Conservation (phyloP, 1,140 invertebrate genomes). For the Rhopalosiphum maidis region DNA sequence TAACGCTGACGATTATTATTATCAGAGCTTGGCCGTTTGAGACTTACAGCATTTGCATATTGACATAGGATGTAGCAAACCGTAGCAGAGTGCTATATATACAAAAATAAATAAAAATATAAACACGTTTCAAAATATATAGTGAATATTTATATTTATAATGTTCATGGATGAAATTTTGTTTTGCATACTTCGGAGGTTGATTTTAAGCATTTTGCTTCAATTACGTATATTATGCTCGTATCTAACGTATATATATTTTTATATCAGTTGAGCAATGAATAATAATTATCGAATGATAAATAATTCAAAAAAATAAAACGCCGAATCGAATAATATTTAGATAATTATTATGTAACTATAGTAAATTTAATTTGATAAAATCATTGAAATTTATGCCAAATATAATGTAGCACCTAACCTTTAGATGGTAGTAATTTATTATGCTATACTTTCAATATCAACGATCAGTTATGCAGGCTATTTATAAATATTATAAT, state of each 20-base stretch:
- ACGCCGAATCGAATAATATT: background rate
- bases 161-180: background rate
- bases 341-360: background rate
- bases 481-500: too few relatives aligned
- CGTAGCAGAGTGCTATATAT: background rate
- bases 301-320: background rate
- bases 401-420: too few relatives aligned
- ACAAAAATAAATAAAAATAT: background rate
- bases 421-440: too few relatives aligned
- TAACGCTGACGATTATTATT: background rate
- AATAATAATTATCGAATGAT: background rate
- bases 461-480: too few relatives aligned
- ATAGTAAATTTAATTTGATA: background rate
- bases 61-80: background rate
- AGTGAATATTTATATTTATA: background rate
- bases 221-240: background rate
- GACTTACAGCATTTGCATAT: background rate
- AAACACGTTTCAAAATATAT: background rate
- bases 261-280: background rate
- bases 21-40: background rate
- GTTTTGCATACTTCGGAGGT: background rate
- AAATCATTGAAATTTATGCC: background rate
- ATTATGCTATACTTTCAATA: too few relatives aligned
- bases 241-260: background rate
- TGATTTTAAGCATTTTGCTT: background rate